phyloP scores from a whole-genome alignment of 2,113 vertebrate genomes.

The Rynchops niger region DNA sequence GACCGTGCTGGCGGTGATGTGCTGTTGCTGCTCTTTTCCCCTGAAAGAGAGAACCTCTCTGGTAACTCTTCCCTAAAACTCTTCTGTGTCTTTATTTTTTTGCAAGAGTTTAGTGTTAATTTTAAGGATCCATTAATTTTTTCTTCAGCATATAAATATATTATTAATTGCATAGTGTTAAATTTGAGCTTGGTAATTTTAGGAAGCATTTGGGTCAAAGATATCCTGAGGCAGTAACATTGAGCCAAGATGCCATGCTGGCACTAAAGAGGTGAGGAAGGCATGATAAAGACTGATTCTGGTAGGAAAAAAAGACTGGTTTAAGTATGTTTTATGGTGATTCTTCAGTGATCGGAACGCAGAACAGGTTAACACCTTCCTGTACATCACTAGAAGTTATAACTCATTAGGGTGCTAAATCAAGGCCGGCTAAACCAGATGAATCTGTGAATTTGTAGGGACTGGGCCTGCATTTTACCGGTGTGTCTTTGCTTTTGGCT shows the following conservation, averaged over 20 bases:
- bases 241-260: background rate
- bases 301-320: background rate
- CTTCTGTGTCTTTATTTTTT: background rate
- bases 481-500: background rate
- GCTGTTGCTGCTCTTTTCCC: background rate
- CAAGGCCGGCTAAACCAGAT: background rate
- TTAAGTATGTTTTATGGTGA: background rate
- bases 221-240: background rate
- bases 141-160: background rate
- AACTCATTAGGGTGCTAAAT: background rate
- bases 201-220: background rate
- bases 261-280: background rate
- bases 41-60: background rate
- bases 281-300: background rate
- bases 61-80: background rate
- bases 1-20: too few relatives aligned
- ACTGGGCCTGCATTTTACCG: background rate
- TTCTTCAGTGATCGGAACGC: background rate
- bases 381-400: background rate
- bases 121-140: background rate
- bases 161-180: background rate
- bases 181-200: background rate
- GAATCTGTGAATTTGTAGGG: background rate
- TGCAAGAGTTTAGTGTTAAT: background rate
- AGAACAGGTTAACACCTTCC: background rate